A percentile compares a stretch with the other conserved stretches of the same genome.
Conservation (phyloP, 2,113 vertebrate species). For the Archocentrus centrarchus region DNA sequence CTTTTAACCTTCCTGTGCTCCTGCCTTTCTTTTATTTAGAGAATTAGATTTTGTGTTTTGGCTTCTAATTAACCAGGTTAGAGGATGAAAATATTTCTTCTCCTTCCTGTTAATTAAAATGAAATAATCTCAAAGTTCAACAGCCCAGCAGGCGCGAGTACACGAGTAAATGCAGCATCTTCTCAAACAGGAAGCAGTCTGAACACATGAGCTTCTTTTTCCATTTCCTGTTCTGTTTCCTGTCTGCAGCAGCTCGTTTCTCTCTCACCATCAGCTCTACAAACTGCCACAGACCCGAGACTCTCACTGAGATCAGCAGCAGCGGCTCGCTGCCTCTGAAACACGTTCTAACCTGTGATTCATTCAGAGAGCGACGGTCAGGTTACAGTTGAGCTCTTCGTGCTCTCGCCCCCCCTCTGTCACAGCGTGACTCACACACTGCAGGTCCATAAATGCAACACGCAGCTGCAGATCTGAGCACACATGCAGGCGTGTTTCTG, state of each 20-base stretch:
- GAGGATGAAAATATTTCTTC: background rate
- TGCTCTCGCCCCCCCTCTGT: background rate
- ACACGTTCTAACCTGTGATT: background rate
- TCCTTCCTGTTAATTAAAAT: background rate
- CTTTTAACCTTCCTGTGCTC: background rate
- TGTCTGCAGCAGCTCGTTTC: background rate
- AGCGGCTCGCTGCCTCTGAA: background rate
- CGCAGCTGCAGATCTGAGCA: background rate
- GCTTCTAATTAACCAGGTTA: background rate
- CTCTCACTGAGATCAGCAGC: background rate
- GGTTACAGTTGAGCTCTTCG: too few species aligned
- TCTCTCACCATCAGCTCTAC: background rate
- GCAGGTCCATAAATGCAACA: background rate
- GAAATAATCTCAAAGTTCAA: background rate
- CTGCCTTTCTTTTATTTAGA: too few species aligned
- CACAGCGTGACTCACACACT: too few species aligned
- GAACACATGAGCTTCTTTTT: background rate
- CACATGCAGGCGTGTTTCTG: background rate
- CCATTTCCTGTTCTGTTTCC: slow-evolving; percentile 11
- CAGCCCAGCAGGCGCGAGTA: background rate
- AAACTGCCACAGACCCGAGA: background rate
- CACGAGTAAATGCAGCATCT: background rate
- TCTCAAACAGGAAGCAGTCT: background rate
- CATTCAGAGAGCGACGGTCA: background rate
- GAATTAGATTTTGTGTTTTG: background rate